Base-by-base conservation (phyloP, 1,140 invertebrate genomes). In the Macrostomum lignano region DNA sequence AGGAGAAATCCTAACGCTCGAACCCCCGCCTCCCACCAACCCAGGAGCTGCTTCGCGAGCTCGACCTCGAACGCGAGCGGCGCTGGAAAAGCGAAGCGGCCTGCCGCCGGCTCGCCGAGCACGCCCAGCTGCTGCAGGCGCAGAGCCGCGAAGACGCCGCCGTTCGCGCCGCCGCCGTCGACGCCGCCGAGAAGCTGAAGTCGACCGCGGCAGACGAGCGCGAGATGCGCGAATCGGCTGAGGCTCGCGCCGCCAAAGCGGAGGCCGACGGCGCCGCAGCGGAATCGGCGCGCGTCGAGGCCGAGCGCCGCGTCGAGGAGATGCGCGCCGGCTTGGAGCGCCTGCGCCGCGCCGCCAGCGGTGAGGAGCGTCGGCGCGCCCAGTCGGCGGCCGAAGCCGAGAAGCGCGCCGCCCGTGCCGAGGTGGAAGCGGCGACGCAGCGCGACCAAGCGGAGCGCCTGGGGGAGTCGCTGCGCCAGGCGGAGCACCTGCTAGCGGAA, bases 71-170 rank as follows among this genome's bases (percentile, higher is more conserved):
- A 33, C 35, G 48, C 37, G 50, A 52, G 26, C 37, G 52, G 32
- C 21, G 52, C 31, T 52, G 48, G 48, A 53, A 55, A 28, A 45
- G 50, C 7, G 52, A 55, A 30, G 43, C 49, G 29, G 52, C 52
- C 6, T 42, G 46, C 2, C 44, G 45, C 7, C 47, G 45, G 41
- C 37, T 55, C 17, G 44, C 44, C 0, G 45, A 52, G 24, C 42
- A 48, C 24, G 41, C 53, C 2, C 41, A 47, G 31, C 34, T 38
- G 6, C 23, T 48, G 6, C 44, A 49, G 19, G 35, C 33, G n/a
- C n/a, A n/a, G n/a, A n/a, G n/a, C n/a, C n/a, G n/a, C n/a, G n/a
- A n/a, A n/a, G n/a, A n/a, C n/a, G n/a, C n/a, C n/a, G n/a, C n/a
- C n/a, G n/a, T n/a, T n/a, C n/a, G n/a, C n/a, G n/a, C n/a, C n/a